These are phyloP conservation scores for Drosophila erecta DNA, from an alignment of 1,140 invertebrate genomes.

Conservation along the genomic window DNA sequence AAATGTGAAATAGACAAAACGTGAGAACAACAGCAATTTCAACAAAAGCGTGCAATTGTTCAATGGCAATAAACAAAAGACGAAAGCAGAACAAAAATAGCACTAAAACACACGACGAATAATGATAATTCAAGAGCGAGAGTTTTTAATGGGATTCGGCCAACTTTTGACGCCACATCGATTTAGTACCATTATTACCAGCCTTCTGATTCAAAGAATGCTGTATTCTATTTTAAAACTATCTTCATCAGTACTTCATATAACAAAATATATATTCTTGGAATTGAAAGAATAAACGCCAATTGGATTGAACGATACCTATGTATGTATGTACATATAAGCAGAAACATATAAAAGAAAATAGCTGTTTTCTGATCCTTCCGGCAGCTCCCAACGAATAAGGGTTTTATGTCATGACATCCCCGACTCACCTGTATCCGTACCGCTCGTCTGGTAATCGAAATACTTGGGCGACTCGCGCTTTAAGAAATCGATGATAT, in stretches of 20 bases:
- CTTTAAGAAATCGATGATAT: conserved; percentile 76
- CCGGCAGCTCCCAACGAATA: too few species aligned
- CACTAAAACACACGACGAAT: conserved; percentile 23
- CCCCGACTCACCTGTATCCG: conserved; percentile 64
- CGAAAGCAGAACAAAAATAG: conserved; percentile 20
- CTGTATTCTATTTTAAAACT: too few species aligned
- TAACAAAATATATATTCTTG: too few species aligned
- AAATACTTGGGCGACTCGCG: conserved; percentile 75
- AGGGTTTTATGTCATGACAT: too few species aligned
- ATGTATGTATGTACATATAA: too few species aligned
- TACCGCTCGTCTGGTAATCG: conserved; percentile 58
- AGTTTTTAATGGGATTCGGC: conserved; percentile 24
- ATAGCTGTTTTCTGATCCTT: neutral
- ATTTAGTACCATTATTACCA: neutral
- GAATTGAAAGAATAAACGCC: too few species aligned
- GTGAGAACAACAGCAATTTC: neutral
- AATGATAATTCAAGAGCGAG: conserved; percentile 39
- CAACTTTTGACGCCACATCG: conserved; percentile 12
- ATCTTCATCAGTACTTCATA: too few species aligned
- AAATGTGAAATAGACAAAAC: conserved; percentile 41
- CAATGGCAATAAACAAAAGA: conserved; percentile 32
- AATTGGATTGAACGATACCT: too few species aligned
- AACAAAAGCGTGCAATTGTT: conserved; percentile 20
- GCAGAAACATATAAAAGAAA: too few species aligned
- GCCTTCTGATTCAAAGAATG: neutral